Evolutionary conservation across 2,888 invertebrate genomes (phyloP).

Genomic region (Vanessa cardui): DNA sequence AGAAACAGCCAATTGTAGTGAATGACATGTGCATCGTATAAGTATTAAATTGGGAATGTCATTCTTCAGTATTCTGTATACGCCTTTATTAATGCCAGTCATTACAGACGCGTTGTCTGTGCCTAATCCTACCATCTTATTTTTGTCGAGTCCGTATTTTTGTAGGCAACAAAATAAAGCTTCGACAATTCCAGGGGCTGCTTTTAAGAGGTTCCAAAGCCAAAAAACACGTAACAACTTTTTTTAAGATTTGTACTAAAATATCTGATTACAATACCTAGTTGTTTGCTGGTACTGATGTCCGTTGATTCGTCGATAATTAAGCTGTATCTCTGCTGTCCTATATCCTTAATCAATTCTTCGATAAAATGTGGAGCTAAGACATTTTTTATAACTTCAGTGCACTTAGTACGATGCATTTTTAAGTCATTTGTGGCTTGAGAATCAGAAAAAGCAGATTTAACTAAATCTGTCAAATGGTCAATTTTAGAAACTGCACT

Average conservation of each 20-base stretch:
- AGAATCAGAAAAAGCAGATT: too few species aligned
- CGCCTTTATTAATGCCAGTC: conserved; percentile 49
- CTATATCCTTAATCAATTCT: too few species aligned
- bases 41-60: conserved; percentile 44
- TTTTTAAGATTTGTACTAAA: conserved; percentile 31
- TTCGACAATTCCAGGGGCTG: not conserved
- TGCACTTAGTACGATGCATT: too few species aligned
- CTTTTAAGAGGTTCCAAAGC: not conserved
- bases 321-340: conserved; percentile 29
- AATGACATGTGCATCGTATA: conserved; percentile 44
- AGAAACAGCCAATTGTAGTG: conserved; percentile 48
- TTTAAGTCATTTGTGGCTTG: too few species aligned
- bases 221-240: not conserved
- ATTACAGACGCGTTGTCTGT: conserved; percentile 54
- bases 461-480: too few species aligned
- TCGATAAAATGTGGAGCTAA: too few species aligned
- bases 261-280: conserved; percentile 39
- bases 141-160: conserved; percentile 10
- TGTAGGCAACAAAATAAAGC: not conserved
- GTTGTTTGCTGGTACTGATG: conserved; percentile 19
- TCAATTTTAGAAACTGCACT: too few species aligned
- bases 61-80: conserved; percentile 45
- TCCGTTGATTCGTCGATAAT: conserved; percentile 43
- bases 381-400: too few species aligned
- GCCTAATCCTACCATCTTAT: conserved; percentile 48